A percentile compares a stretch with the other conserved stretches of the same genome.
These are phyloP conservation scores for Folsomia manolachei DNA, from an alignment of 2,888 invertebrate genomes.

Conservation along the genomic window DNA sequence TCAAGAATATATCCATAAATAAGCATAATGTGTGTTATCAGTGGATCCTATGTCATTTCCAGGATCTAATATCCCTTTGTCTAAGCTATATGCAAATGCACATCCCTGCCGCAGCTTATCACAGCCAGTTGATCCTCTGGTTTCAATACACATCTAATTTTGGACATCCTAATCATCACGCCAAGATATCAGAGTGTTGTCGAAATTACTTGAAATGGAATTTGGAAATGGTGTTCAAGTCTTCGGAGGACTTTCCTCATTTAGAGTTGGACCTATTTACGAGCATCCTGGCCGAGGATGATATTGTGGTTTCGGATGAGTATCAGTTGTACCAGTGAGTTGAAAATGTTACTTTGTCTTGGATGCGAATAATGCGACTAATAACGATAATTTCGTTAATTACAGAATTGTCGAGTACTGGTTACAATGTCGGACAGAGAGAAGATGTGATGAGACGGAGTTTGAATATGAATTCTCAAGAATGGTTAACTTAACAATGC, in stretches of 20 bases:
- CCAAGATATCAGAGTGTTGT: conserved; percentile 64
- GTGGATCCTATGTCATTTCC: conserved; percentile 45
- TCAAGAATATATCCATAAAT: neutral
- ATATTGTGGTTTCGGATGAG: conserved; percentile 85
- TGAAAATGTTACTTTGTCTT: neutral
- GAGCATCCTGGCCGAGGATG: conserved; percentile 72
- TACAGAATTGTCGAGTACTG: conserved; percentile 75
- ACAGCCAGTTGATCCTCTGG: conserved; percentile 83
- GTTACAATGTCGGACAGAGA: conserved; percentile 69
- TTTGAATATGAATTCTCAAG: conserved; percentile 63
- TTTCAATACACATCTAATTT: conserved; percentile 83
- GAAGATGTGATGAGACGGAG: conserved; percentile 57
- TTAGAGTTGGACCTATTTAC: conserved; percentile 67
- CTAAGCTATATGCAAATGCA: conserved; percentile 83
- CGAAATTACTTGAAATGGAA: conserved; percentile 88
- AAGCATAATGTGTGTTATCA: neutral
- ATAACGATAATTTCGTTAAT: conserved; percentile 14
- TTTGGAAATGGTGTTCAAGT: conserved; percentile 72
- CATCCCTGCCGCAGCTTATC: conserved; percentile 76
- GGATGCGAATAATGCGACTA: neutral
- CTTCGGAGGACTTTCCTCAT: conserved; percentile 72
- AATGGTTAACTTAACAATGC: conserved; percentile 71
- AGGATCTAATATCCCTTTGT: conserved; percentile 80
- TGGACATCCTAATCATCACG: conserved; percentile 62
- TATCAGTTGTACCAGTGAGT: conserved; percentile 71